A percentile compares a stretch with the other conserved stretches of the same genome.
These are phyloP conservation scores for Chascanopsetta lugubris DNA, from an alignment of 2,113 vertebrate species.

Conservation along the genomic window DNA sequence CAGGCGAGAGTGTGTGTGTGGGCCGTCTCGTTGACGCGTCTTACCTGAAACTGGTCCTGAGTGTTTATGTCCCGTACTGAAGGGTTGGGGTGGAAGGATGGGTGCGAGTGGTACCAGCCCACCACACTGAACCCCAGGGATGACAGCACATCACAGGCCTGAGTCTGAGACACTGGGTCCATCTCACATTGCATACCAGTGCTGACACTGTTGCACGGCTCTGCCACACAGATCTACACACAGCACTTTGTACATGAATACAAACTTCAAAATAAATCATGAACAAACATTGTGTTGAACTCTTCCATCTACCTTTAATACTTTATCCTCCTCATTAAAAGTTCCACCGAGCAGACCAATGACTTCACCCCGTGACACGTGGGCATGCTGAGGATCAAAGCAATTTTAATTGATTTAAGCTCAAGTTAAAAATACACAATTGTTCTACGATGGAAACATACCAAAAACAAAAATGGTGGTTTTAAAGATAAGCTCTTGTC, in stretches of 20 bases:
- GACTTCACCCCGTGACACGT: slow-evolving; percentile 94
- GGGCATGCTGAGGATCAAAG: slow-evolving; percentile 85
- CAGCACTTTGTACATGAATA: neutral
- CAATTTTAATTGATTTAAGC: neutral
- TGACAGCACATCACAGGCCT: slow-evolving; percentile 90
- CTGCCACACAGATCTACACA: slow-evolving; percentile 88
- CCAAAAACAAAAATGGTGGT: neutral
- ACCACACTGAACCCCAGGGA: slow-evolving; percentile 87
- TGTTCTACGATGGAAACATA: neutral
- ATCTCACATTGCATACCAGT: slow-evolving; percentile 98
- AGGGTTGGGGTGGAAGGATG: slow-evolving; percentile 93
- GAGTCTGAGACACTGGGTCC: slow-evolving; percentile 95
- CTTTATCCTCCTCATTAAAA: slow-evolving; percentile 84
- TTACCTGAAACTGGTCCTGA: slow-evolving; percentile 97
- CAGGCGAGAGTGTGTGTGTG: neutral
- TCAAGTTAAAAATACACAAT: neutral
- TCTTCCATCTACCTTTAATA: slow-evolving; percentile 85
- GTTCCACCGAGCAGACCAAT: slow-evolving; percentile 94
- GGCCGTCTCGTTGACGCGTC: neutral
- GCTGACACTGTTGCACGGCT: slow-evolving; percentile 95
- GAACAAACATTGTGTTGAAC: neutral
- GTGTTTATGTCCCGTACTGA: slow-evolving; percentile 96
- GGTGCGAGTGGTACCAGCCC: slow-evolving; percentile 99
- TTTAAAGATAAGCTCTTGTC: neutral
- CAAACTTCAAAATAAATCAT: neutral